Base-by-base conservation (phyloP, 2,888 invertebrate species). In the Proisotoma minuta region DNA sequence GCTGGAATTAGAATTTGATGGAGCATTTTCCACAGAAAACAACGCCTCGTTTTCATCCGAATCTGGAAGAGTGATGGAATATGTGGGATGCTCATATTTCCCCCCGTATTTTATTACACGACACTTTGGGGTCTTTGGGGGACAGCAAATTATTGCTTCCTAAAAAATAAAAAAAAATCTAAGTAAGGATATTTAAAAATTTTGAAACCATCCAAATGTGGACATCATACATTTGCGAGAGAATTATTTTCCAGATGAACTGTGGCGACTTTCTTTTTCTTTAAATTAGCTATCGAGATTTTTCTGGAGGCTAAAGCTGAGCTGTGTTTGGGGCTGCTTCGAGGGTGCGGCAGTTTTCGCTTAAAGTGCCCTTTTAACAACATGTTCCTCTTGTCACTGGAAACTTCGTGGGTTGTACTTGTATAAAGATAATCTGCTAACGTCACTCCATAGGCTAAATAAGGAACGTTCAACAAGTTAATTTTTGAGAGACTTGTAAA, bases 31-130 rank as follows among this genome's bases (percentile, higher is more conserved):
- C 23, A 50, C 50, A 12, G 50, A 23, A n/a, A 50, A 50, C 8
- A 50, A 8, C 8, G 3, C 24, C 5, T 3, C 8, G 5, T 50
- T 50, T 18, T 18, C 50, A n/a, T n/a, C n/a, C 24, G 50, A 50
- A 8, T 18, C 22, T 12, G 8, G 24, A 24, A 18, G 8, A 4
- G 20, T 50, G 4, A 66, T 60, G 40, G 62, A 62, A 27, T 29
- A 66, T n/a, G 59, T 53, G 1, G 60, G 60, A 15, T 52, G 54
- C n/a, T 47, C 53, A 26, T 29, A 57, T 4, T 26, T 20, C 24
- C 66, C 66, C 26, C 66, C 66, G 48, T 60, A 63, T 47, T 54
- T 63, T 40, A 56, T 52, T 2, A 66, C 52, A 20, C 54, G 63
- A 18, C 56, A 59, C 3, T 50, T 39, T 34, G 20, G 56, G 2